A percentile compares a stretch with the other conserved stretches of the same genome.
Conservation (phyloP, 2,888 invertebrate species). For the Rhogogaster chlorosoma region DNA sequence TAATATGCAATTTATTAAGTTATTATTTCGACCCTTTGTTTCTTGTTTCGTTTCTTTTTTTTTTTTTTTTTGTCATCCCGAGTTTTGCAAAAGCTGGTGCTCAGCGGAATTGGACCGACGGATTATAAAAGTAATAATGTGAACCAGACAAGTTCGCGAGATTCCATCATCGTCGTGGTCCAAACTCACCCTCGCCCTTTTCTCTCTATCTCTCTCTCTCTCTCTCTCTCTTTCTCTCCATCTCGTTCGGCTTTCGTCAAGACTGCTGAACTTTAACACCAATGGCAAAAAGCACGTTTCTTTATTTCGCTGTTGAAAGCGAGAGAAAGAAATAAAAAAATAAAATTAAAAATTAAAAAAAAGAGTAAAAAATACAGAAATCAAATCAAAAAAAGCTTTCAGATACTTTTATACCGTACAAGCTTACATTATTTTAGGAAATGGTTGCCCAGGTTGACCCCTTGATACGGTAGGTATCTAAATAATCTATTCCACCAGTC, state of each 20-base stretch:
- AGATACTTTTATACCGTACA: background rate
- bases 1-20: background rate
- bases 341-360: background rate
- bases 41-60: background rate
- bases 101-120: conserved; percentile 39
- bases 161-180: conserved; percentile 27
- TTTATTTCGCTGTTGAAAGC: background rate
- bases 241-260: background rate
- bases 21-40: background rate
- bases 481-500: background rate
- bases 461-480: background rate
- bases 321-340: background rate
- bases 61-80: background rate
- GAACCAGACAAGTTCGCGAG: conserved; percentile 27
- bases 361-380: background rate
- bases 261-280: conserved; percentile 2
- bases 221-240: background rate
- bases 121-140: conserved; percentile 44
- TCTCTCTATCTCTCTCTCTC: background rate
- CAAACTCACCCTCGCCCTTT: background rate
- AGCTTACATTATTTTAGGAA: background rate
- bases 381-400: background rate
- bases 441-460: background rate
- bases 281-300: background rate
- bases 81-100: conserved; percentile 15